phyloP scores from a whole-genome alignment of 1,140 invertebrate species.

The Thereuonema tuberculata region DNA sequence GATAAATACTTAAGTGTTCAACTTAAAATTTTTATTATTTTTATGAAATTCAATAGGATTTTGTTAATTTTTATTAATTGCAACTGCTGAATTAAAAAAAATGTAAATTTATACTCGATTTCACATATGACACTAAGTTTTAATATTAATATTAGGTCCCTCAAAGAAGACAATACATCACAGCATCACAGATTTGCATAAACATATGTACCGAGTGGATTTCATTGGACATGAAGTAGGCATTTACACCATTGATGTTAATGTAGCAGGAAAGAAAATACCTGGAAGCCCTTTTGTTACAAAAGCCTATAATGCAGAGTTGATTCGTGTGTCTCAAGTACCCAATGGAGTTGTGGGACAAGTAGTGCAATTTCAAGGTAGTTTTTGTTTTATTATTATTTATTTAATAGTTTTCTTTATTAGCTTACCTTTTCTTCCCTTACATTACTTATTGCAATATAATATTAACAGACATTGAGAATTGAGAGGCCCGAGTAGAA shows the following conservation, averaged over 20 bases:
- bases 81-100: too few relatives aligned
- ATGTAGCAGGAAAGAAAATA: slow-evolving; percentile 69
- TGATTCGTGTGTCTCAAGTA: slow-evolving; percentile 83
- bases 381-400: slow-evolving; percentile 8
- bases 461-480: too few relatives aligned
- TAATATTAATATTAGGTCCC: too few relatives aligned
- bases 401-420: background rate
- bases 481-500: too few relatives aligned
- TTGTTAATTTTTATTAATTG: too few relatives aligned
- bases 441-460: background rate
- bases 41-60: too few relatives aligned
- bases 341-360: slow-evolving; percentile 72
- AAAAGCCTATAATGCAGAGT: slow-evolving; percentile 81
- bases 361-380: slow-evolving; percentile 83
- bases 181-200: slow-evolving; percentile 38
- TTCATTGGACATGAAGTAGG: slow-evolving; percentile 84
- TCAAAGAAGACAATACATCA: slow-evolving; percentile 15
- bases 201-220: slow-evolving; percentile 63
- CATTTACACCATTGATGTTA: slow-evolving; percentile 74
- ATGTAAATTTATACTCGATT: too few relatives aligned
- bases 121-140: too few relatives aligned
- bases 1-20: too few relatives aligned
- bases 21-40: too few relatives aligned
- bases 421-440: too few relatives aligned
- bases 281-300: slow-evolving; percentile 70